Base-by-base conservation (phyloP, 2,888 invertebrate species). In the Troides aeacus region DNA sequence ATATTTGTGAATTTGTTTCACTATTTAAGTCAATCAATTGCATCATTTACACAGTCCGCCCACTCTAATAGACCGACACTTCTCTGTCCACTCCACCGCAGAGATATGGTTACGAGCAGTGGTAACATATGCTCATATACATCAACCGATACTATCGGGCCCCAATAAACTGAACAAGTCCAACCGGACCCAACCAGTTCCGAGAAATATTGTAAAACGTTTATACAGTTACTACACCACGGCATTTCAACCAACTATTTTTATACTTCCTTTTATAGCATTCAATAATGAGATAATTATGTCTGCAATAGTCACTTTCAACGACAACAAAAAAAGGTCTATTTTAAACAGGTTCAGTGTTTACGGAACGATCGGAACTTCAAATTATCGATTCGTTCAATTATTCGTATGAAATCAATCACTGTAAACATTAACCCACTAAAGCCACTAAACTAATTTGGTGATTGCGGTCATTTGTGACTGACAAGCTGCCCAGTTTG, bases 201-300 rank as follows among this genome's bases (percentile, higher is more conserved):
- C 83, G 81, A 83, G 84, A 86, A 82, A 87, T 85, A 84, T 86
- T 81, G 86, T 88, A 88, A 86, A 89, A 88, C 87, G 86, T 79
- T 77, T 83, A 75, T 87, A 90, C 90, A 86, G 90, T 89, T 90
- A 88, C 71, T 75, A 75, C 77, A 75, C 70, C 70, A 67, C 50
- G 60, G 39, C 72, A 71, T 75, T 77, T 42, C 61, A 61, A 61
- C 61, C n/a, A 76, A 77, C 75, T 57, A 66, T 66, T 67, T 71
- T 70, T 64, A 66, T 66, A 58, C 66, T 71, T 72, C 66, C 71
- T 71, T 30, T 74, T 67, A 71, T 68, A 69, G 71, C 23, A 59
- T 39, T 36, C 23, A 60, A 59, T 61, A 66, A 53, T 60, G 23
- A 66, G 30, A 53, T 60, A 60, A 30, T 23, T 66, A 60, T 23